Evolutionary conservation across 2,888 invertebrate genomes (phyloP).

Genomic region (Hypena proboscidalis): DNA sequence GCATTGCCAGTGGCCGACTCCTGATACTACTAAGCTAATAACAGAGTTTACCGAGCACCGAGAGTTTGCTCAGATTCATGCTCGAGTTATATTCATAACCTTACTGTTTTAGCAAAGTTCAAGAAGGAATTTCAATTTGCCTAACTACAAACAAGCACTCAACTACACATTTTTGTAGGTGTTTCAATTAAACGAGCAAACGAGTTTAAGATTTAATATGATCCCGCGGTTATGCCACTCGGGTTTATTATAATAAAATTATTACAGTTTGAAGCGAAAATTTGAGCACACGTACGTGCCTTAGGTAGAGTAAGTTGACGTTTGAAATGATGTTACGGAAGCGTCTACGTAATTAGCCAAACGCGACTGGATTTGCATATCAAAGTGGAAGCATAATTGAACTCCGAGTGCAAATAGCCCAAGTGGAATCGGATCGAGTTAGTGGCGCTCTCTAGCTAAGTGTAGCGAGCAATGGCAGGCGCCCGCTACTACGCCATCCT

Average conservation of each 20-base stretch:
- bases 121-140: constrained; percentile 28
- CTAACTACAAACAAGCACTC: constrained; percentile 8
- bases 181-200: not conserved
- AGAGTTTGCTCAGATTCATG: constrained; percentile 57
- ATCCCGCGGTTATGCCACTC: not conserved
- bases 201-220: not conserved
- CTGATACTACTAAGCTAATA: constrained; percentile 71
- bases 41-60: constrained; percentile 55
- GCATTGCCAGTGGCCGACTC: constrained; percentile 49
- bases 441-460: constrained; percentile 70
- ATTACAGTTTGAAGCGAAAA: not conserved
- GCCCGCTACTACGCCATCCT: constrained; percentile 25
- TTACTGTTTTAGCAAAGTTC: constrained; percentile 37
- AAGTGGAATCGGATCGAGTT: constrained; percentile 81
- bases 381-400: constrained; percentile 83
- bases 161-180: not conserved
- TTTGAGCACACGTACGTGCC: not conserved
- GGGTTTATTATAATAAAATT: not conserved
- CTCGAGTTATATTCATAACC: constrained; percentile 37
- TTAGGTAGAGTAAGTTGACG: constrained; percentile 58
- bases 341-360: constrained; percentile 80
- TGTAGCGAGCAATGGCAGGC: constrained; percentile 61
- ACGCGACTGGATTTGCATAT: constrained; percentile 82
- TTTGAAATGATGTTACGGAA: constrained; percentile 70
- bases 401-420: constrained; percentile 80